Base-by-base conservation (phyloP, 2,113 vertebrate species). In the Etheostoma spectabile region DNA sequence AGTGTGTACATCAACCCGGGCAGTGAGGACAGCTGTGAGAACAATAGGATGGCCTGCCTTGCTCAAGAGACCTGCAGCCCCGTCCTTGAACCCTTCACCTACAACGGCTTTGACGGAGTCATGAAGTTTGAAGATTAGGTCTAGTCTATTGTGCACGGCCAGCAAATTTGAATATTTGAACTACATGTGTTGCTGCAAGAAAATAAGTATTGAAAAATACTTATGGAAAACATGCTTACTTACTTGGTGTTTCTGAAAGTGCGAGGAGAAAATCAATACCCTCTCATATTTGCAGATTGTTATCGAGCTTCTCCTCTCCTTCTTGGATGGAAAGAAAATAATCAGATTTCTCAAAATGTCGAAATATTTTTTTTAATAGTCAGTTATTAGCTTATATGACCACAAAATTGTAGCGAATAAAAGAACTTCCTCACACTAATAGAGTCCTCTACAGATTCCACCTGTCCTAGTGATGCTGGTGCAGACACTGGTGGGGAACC, bases 41-140 rank as follows among this genome's bases (percentile, higher is more conserved):
- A 77, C 92, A 98, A 98, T 91, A 96, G 94, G 8, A 79, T 97
- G 6, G 97, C 97, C 0, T 98, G 97, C 73, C 69, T 96, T 46
- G 87, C 95, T 6, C 77, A 96, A 62, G 87, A 94, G 0, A 92
- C 92, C 1, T 98, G 97, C 79, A 80, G 91, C 70, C 96, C 96
- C 0, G 49, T 65, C 33, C 64, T 96, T 6, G 95, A 96, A 14
- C 89, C 95, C 0, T 99, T 97, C 90, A 96, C 94, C 59, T 99
- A 92, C 22, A 46, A 93, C 0, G 98, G 95, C 10, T 97, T 98
- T 35, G 93, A 94, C 3, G 95, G 95, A 2, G 93, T 87, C 52
- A 75, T 92, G 80, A 90, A 81, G 35, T 92, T 91, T 82, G 24
- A 88, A 3, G 84, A 91, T 1, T 77, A 18, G 38, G 0, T 1